Percentiles rank a stretch among this genome's conserved stretches.
phyloP scores from a whole-genome alignment of 2,888 invertebrate species.

The Drosophila sordidula region DNA sequence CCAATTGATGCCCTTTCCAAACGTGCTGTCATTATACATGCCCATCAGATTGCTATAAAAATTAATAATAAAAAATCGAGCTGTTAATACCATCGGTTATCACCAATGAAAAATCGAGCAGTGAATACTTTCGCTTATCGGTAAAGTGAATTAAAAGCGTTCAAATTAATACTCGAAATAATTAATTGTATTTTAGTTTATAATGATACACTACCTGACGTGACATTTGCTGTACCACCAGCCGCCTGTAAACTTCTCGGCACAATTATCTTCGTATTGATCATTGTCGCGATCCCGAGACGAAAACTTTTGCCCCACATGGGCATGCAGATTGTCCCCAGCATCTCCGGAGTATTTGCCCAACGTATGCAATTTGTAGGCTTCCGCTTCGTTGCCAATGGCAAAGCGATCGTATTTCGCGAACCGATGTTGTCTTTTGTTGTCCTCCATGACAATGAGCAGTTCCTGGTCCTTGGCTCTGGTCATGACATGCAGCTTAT shows the following conservation, averaged over 20 bases:
- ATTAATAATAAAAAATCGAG: not conserved
- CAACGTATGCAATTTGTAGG: conserved; percentile 88
- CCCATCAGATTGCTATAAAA: conserved; percentile 88
- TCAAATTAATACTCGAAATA: conserved; percentile 8
- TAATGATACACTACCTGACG: conserved; percentile 85
- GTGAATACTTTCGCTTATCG: too few species aligned
- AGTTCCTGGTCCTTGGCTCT: conserved; percentile 86
- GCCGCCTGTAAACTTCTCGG: conserved; percentile 88
- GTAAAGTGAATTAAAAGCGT: too few species aligned
- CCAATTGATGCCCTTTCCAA: conserved; percentile 89
- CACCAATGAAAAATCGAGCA: too few species aligned
- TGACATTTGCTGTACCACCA: conserved; percentile 92
- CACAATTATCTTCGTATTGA: conserved; percentile 89
- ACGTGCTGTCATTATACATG: conserved; percentile 86
- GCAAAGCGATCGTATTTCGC: conserved; percentile 89
- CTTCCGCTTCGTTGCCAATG: conserved; percentile 88
- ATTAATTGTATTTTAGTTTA: conserved; percentile 1
- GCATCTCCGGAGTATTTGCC: conserved; percentile 88
- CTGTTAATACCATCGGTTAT: not conserved
- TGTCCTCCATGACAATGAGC: conserved; percentile 88
- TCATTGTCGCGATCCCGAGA: conserved; percentile 89
- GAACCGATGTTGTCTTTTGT: conserved; percentile 86
- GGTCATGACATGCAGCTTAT: conserved; percentile 87
- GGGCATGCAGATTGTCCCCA: conserved; percentile 89
- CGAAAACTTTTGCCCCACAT: conserved; percentile 89